Percentiles rank a stretch among this genome's conserved stretches.
These are phyloP conservation scores for Neocloeon triangulifer DNA, from an alignment of 1,140 invertebrate genomes.

Conservation along the genomic window DNA sequence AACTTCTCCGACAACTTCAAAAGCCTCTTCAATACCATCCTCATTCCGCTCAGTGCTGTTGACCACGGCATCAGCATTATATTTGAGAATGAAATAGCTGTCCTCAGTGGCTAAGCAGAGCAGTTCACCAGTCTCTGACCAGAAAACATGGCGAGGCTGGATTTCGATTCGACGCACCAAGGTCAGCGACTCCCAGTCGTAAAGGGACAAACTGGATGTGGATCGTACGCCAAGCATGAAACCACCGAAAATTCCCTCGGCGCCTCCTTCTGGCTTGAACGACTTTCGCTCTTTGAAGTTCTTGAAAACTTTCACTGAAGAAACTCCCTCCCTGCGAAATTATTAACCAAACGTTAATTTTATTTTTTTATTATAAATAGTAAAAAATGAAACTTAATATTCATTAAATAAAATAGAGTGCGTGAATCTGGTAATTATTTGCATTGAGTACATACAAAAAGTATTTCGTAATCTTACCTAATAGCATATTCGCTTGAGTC, in stretches of 20 bases:
- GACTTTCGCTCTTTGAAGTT: conserved; percentile 95
- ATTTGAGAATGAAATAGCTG: conserved; percentile 87
- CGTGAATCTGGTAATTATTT: neutral
- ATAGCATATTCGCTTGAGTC: conserved; percentile 80
- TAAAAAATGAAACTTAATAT: neutral
- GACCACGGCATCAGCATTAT: conserved; percentile 46
- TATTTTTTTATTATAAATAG: neutral
- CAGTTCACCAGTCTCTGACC: conserved; percentile 90
- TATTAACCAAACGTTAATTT: conserved; percentile 15
- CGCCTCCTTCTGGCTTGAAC: conserved; percentile 89
- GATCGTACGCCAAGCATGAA: conserved; percentile 85
- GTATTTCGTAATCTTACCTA: neutral
- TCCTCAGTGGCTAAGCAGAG: conserved; percentile 91
- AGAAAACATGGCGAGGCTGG: conserved; percentile 79
- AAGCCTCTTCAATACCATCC: conserved; percentile 91
- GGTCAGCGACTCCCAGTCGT: conserved; percentile 90
- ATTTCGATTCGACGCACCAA: conserved; percentile 90
- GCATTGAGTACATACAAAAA: neutral
- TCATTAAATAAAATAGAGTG: neutral
- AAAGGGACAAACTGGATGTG: conserved; percentile 79
- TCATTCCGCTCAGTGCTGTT: conserved; percentile 58
- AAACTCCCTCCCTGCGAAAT: conserved; percentile 76
- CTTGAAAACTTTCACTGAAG: conserved; percentile 84
- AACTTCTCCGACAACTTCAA: conserved; percentile 81
- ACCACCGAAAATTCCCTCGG: conserved; percentile 91